These are phyloP conservation scores for Nemurella pictetii DNA, from an alignment of 2,888 invertebrate genomes.

Conservation along the genomic window DNA sequence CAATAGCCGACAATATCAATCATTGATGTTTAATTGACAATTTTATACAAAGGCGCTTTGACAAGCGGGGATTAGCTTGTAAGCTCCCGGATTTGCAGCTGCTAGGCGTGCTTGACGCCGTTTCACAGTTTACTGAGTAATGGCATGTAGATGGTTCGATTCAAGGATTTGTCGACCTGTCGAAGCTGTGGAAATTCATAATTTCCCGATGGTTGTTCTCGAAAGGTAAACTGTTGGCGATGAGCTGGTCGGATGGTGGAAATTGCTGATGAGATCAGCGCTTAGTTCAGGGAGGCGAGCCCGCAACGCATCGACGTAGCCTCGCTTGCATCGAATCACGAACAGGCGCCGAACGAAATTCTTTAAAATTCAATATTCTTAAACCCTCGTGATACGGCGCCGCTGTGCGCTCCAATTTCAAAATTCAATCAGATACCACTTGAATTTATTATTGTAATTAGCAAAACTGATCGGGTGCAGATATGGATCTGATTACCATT, in stretches of 20 bases:
- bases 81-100: too few relatives aligned
- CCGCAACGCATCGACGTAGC: not conserved
- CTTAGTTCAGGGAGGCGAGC: not conserved
- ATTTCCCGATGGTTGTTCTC: not conserved
- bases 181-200: not conserved
- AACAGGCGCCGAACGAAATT: not conserved
- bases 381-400: not conserved
- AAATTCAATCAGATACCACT: slow-evolving; percentile 15
- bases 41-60: too few relatives aligned
- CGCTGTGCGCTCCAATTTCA: slow-evolving; percentile 18
- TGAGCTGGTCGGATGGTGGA: not conserved
- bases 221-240: not conserved
- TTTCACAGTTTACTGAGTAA: too few relatives aligned
- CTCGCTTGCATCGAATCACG: not conserved
- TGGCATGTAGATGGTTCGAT: too few relatives aligned
- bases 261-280: not conserved
- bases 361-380: slow-evolving; percentile 22
- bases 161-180: too few relatives aligned
- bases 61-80: too few relatives aligned
- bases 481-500: slow-evolving; percentile 22
- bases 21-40: not conserved
- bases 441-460: slow-evolving; percentile 13
- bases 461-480: slow-evolving; percentile 15
- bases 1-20: not conserved
- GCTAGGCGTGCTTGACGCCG: too few relatives aligned